A percentile compares a stretch with the other conserved stretches of the same genome.
Conservation (phyloP, 2,888 invertebrate genomes). For the Ennomos fuscantarius region DNA sequence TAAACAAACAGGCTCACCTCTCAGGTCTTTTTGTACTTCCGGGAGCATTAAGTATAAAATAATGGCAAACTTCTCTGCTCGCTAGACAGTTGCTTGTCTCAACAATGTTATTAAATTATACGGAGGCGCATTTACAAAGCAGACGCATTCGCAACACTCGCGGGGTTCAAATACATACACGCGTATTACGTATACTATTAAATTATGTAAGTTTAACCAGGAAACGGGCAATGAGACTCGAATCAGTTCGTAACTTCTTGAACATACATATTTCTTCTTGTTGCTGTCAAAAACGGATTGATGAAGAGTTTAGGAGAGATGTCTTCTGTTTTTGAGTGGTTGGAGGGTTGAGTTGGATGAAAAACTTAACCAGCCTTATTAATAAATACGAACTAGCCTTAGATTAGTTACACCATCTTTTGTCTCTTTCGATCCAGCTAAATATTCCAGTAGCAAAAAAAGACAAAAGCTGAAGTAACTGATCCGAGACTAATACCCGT, state of each 20-base stretch:
- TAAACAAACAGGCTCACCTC: constrained; percentile 21
- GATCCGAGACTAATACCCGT: no score
- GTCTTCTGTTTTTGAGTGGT: constrained; percentile 11
- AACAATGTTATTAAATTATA: constrained; percentile 56
- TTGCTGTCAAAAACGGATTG: constrained; percentile 23
- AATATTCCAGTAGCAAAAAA: no score
- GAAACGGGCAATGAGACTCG: constrained; percentile 20
- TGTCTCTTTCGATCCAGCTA: no score
- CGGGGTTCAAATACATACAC: constrained; percentile 9
- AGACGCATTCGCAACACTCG: constrained; percentile 34
- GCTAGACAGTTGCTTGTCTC: constrained; percentile 47
- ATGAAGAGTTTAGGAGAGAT: constrained; percentile 14
- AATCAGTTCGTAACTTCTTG: constrained; percentile 29
- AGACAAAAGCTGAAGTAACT: no score
- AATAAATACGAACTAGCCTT: no score
- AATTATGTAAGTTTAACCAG: constrained; percentile 16
- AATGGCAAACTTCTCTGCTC: constrained; percentile 46
- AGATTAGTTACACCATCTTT: no score
- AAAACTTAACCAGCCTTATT: no score
- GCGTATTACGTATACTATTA: constrained; percentile 5
- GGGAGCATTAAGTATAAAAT: constrained; percentile 50
- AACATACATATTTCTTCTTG: constrained; percentile 24
- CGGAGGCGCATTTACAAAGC: constrained; percentile 42
- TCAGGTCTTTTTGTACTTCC: constrained; percentile 42
- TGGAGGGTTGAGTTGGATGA: background rate